phyloP scores from a whole-genome alignment of 2,797 vertebrate species.

The Luscinia megarhynchos region DNA sequence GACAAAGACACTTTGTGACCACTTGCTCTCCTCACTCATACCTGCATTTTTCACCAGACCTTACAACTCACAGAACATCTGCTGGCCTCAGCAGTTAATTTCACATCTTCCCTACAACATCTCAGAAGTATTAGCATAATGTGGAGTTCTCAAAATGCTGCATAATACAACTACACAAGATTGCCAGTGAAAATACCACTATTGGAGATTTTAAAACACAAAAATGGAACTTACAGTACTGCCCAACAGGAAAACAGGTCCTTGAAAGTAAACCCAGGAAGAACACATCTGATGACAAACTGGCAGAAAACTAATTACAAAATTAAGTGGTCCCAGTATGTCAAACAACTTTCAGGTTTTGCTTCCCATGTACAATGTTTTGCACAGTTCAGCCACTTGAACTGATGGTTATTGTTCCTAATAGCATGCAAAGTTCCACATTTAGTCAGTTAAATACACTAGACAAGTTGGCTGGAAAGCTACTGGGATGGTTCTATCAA shows the following conservation, averaged over 20 bases:
- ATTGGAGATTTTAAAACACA: not conserved
- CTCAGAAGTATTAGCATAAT: not conserved
- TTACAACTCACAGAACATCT: not conserved
- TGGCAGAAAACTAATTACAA: not conserved
- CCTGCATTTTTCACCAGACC: not conserved
- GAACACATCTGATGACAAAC: not conserved
- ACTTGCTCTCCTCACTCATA: not conserved
- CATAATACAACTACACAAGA: not conserved
- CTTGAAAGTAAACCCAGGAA: not conserved
- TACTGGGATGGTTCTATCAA: not conserved
- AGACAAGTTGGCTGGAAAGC: not conserved
- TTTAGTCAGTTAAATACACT: not conserved
- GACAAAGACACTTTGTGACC: not conserved
- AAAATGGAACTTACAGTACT: not conserved
- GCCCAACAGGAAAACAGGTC: not conserved
- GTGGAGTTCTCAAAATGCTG: not conserved
- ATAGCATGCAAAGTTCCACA: not conserved
- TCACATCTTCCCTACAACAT: not conserved
- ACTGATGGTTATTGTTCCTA: not conserved
- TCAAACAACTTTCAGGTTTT: not conserved
- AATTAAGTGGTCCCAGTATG: not conserved
- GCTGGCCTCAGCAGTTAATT: not conserved
- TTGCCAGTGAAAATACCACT: not conserved
- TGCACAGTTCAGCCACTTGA: not conserved
- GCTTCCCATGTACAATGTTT: not conserved